Evolutionary conservation across 2,797 vertebrate genomes (phyloP).

Genomic region (Crenuchus spilurus): DNA sequence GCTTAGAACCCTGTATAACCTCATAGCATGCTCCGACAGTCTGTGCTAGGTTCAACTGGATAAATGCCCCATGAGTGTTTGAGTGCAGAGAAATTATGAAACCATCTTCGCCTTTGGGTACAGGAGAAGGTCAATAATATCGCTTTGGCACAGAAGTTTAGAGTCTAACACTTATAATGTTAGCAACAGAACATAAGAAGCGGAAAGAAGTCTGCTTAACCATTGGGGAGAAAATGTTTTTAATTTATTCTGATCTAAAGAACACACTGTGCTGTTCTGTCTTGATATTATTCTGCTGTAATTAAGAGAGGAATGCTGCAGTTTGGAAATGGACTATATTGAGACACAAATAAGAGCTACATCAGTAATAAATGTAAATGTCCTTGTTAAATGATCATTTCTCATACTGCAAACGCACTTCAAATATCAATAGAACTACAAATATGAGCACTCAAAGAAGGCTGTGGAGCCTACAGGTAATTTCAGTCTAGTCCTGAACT

Average conservation of each 20-base stretch:
- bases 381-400: too few species aligned
- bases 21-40: neutral
- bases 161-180: neutral
- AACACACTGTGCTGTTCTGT: neutral
- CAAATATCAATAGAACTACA: neutral
- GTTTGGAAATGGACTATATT: neutral
- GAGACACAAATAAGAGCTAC: neutral
- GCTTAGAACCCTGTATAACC: neutral
- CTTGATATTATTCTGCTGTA: slow-evolving; percentile 10
- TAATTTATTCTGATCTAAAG: slow-evolving; percentile 2
- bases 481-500: neutral
- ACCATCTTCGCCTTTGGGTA: slow-evolving; percentile 17
- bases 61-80: neutral
- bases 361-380: neutral
- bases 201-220: neutral
- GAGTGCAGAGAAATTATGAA: slow-evolving; percentile 14
- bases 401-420: neutral
- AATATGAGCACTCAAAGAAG: too few species aligned
- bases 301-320: neutral
- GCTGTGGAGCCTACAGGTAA: neutral
- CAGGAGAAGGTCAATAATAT: slow-evolving; percentile 22
- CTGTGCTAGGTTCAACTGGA: neutral
- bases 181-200: slow-evolving; percentile 15
- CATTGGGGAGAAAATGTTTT: neutral
- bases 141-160: slow-evolving; percentile 2